These are phyloP conservation scores for Polypterus senegalus DNA, from an alignment of 2,113 vertebrate species.

Conservation along the genomic window DNA sequence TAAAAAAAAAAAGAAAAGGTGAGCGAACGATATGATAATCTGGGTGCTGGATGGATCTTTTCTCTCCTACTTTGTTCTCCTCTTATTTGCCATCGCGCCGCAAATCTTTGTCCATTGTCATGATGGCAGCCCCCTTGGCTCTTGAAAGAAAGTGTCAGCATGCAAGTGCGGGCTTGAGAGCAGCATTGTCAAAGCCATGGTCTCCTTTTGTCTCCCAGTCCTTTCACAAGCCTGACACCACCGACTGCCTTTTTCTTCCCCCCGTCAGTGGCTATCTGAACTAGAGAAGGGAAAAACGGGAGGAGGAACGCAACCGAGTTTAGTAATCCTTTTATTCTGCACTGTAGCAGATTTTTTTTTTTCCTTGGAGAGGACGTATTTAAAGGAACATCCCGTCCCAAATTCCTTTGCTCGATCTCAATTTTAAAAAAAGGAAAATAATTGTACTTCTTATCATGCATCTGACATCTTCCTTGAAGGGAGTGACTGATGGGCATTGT, in stretches of 20 bases:
- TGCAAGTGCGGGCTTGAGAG: conserved; percentile 40
- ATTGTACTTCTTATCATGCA: too few species aligned
- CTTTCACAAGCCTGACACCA: conserved; percentile 29
- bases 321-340: too few species aligned
- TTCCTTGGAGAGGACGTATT: too few species aligned
- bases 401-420: too few species aligned
- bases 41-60: conserved; percentile 48
- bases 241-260: conserved; percentile 38
- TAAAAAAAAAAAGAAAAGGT: conserved; percentile 43
- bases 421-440: too few species aligned
- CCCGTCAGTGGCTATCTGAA: conserved; percentile 32
- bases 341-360: too few species aligned
- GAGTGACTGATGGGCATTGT: too few species aligned
- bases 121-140: conserved; percentile 44
- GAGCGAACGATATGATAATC: conserved; percentile 43
- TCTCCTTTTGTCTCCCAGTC: conserved; percentile 49
- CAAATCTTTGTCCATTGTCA: conserved; percentile 44
- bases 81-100: conserved; percentile 17
- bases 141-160: conserved; percentile 50
- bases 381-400: too few species aligned
- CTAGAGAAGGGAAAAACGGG: too few species aligned
- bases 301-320: too few species aligned
- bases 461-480: too few species aligned
- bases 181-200: conserved; percentile 50
- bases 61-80: conserved; percentile 42